Base-by-base conservation (phyloP, 1,140 invertebrate genomes). In the Eupristina koningsbergeri region DNA sequence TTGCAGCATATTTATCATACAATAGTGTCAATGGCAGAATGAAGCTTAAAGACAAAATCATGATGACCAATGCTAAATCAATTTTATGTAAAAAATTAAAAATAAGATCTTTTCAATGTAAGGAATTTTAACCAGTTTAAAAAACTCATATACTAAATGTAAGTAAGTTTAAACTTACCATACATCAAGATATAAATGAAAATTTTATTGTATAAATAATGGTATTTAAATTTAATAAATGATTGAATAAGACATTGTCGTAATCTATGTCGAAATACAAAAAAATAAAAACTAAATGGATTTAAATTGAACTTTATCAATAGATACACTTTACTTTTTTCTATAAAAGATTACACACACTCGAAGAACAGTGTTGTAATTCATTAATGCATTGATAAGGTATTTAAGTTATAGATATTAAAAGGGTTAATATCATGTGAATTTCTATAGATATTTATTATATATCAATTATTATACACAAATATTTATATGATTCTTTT, bases 401-500 rank as follows among this genome's bases (percentile, higher is more conserved):
- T 29, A 11, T 31, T 29, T 45, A 74, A 31, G 31, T 19, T 26
- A 31, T 11, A 34, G 50, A 75, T 61, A 47, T 34, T 64, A n/a
- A 17, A 47, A 26, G 29, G 22, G 36, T 34, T 41, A 79, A 69
- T 64, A 41, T 34, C 63, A 45, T 34, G n/a, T 17, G 5, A 26
- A 47, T 67, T 79, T 5, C 47, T 31, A 29, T 63, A 45, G 34
- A 61, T n/a, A 58, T n/a, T n/a, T n/a, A n/a, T n/a, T n/a, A n/a
- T n/a, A n/a, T n/a, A n/a, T n/a, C n/a, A n/a, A n/a, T n/a, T n/a
- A n/a, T n/a, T n/a, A n/a, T n/a, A n/a, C 45, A 61, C 34, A 61
- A 67, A 79, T n/a, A 47, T n/a, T 63, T 31, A n/a, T 71, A 15
- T 31, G 39, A 69, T 80, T 80, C 64, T 7, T 45, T 17, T 34